Percentiles rank a stretch among this genome's conserved stretches.
phyloP scores from a whole-genome alignment of 2,113 vertebrate genomes.

The Salvelinus fontinalis region DNA sequence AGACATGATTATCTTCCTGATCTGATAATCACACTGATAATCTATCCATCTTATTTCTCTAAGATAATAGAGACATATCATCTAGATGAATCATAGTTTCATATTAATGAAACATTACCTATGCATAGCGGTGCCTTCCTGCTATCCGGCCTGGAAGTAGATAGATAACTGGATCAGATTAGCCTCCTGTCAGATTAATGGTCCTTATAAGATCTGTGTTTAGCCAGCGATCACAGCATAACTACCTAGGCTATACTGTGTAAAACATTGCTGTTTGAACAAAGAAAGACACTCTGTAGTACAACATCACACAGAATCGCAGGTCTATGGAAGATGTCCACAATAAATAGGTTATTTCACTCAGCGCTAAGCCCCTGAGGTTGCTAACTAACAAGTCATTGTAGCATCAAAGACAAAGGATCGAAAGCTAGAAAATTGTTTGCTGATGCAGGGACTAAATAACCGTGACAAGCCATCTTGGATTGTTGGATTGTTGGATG shows the following conservation, averaged over 20 bases:
- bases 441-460: background rate
- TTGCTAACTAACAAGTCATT: background rate
- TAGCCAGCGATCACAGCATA: background rate
- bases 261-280: background rate
- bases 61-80: slow-evolving; percentile 21
- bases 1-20: slow-evolving; percentile 26
- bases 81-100: slow-evolving; percentile 27
- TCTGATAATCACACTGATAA: slow-evolving; percentile 24
- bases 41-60: slow-evolving; percentile 35
- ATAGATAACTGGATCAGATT: slow-evolving; percentile 38
- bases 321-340: background rate
- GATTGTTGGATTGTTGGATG: too few relatives aligned
- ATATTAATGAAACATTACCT: slow-evolving; percentile 24
- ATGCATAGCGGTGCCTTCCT: background rate
- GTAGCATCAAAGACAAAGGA: background rate
- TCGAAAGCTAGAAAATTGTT: background rate
- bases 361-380: background rate
- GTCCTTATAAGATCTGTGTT: background rate
- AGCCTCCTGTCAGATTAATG: slow-evolving; percentile 18
- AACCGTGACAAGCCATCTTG: background rate
- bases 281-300: background rate
- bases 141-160: slow-evolving; percentile 15
- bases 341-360: background rate
- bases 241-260: background rate
- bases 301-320: background rate